Evolutionary conservation across 2,888 invertebrate genomes (phyloP).

Genomic region (Amblyteles armatorius): DNA sequence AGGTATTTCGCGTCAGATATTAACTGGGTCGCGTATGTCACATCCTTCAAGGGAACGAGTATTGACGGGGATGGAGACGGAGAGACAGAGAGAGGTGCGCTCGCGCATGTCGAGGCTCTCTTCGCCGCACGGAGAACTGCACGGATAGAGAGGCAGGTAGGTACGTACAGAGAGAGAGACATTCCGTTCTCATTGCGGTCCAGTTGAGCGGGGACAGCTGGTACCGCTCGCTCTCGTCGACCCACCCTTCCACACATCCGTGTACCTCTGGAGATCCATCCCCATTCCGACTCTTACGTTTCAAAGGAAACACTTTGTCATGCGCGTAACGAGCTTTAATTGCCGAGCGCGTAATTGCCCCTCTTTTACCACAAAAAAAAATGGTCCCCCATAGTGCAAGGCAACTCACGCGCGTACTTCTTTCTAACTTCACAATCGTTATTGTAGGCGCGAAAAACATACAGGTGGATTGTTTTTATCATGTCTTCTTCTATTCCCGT

Average conservation of each 20-base stretch:
- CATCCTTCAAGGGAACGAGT: conserved; percentile 51
- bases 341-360: neutral
- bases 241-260: conserved; percentile 68
- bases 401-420: too few species aligned
- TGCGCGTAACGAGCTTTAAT: neutral
- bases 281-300: conserved; percentile 8
- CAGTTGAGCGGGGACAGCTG: conserved; percentile 51
- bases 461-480: too few species aligned
- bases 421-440: too few species aligned
- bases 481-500: too few species aligned
- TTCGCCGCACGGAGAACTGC: conserved; percentile 29
- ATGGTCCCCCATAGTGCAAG: too few species aligned
- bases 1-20: conserved; percentile 30
- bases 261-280: conserved; percentile 56
- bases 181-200: conserved; percentile 45
- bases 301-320: conserved; percentile 13
- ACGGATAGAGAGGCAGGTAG: neutral
- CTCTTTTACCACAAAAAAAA: neutral
- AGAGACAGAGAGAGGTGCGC: neutral
- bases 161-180: neutral
- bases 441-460: too few species aligned
- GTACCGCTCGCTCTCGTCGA: conserved; percentile 31
- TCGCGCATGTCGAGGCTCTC: conserved; percentile 40
- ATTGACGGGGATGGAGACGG: conserved; percentile 41
- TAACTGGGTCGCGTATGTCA: conserved; percentile 57